phyloP scores from a whole-genome alignment of 1,140 invertebrate genomes.

The Cotesia glomerata region DNA sequence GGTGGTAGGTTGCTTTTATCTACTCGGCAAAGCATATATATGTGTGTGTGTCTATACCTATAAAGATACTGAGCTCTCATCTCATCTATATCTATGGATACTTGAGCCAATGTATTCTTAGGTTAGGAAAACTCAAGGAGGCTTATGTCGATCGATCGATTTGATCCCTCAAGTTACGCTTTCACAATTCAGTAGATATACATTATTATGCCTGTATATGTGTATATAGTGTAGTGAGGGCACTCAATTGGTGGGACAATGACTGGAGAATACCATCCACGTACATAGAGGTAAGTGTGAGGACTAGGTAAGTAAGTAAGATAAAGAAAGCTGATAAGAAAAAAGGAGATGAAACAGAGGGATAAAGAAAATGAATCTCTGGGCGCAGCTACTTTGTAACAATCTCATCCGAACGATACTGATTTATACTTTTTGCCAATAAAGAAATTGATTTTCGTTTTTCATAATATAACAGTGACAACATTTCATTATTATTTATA shows the following conservation, averaged over 20 bases:
- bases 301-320: background rate
- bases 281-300: background rate
- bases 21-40: background rate
- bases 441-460: too few relatives aligned
- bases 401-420: too few relatives aligned
- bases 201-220: too few relatives aligned
- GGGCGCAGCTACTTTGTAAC: too few relatives aligned
- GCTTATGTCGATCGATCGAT: slow-evolving; percentile 45
- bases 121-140: slow-evolving; percentile 57
- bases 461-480: background rate
- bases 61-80: slow-evolving; percentile 36
- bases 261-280: background rate
- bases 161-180: slow-evolving; percentile 13
- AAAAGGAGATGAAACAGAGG: too few relatives aligned
- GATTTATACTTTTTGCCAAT: too few relatives aligned
- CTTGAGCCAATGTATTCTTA: slow-evolving; percentile 55
- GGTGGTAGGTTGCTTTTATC: slow-evolving; percentile 12
- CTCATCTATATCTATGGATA: slow-evolving; percentile 45
- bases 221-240: background rate
- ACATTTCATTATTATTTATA: too few relatives aligned
- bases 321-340: background rate
- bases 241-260: background rate
- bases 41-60: slow-evolving; percentile 30
- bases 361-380: too few relatives aligned
- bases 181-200: background rate